phyloP scores from a whole-genome alignment of 2,888 invertebrate species.

The Tenthredo mesomela region DNA sequence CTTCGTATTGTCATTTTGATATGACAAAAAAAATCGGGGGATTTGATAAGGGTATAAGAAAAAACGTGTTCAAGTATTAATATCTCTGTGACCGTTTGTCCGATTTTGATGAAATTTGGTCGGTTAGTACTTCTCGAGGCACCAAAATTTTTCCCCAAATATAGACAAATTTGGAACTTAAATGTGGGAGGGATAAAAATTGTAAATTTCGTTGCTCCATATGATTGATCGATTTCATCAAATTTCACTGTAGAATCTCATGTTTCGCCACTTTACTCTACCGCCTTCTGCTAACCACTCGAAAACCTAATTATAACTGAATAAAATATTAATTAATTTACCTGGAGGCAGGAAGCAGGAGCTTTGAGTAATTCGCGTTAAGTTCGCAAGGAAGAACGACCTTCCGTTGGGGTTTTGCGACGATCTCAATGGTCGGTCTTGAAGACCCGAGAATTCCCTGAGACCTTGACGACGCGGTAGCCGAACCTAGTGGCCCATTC shows the following conservation, averaged over 20 bases:
- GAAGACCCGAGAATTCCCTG: slow-evolving; percentile 55
- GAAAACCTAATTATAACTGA: not conserved
- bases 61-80: not conserved
- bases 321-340: slow-evolving; percentile 54
- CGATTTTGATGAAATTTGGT: not conserved
- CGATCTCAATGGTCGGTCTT: slow-evolving; percentile 70
- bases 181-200: not conserved
- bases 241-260: not conserved
- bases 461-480: slow-evolving; percentile 61
- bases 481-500: slow-evolving; percentile 58
- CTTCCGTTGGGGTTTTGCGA: slow-evolving; percentile 74
- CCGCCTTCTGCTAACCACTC: not conserved
- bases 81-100: not conserved
- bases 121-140: not conserved
- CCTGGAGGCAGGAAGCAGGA: slow-evolving; percentile 72
- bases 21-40: too few relatives aligned
- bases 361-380: slow-evolving; percentile 73
- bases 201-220: not conserved
- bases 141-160: not conserved
- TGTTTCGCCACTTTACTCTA: not conserved
- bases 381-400: slow-evolving; percentile 75
- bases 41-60: too few relatives aligned
- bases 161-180: not conserved
- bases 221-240: not conserved
- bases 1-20: too few relatives aligned